Percentiles rank a stretch among this genome's conserved stretches.
Conservation (phyloP, 2,797 vertebrate species). For the Jordanella pulchra region DNA sequence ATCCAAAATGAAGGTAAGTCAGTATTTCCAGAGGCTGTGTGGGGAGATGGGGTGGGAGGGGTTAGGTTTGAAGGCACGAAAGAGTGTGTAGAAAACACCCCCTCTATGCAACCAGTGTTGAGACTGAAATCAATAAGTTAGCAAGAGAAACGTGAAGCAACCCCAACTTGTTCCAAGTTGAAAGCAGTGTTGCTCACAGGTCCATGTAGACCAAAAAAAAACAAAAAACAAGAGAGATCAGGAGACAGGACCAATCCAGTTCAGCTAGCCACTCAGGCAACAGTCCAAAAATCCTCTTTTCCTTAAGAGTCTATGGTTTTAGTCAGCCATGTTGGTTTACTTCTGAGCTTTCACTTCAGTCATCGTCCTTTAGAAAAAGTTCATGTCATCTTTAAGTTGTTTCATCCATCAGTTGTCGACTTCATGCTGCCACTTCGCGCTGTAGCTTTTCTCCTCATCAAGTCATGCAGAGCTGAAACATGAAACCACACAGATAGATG, state of each 20-base stretch:
- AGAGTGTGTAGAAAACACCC: constrained; percentile 52
- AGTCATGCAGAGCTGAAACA: constrained; percentile 53
- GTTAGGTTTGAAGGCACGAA: constrained; percentile 59
- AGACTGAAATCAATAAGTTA: constrained; percentile 86
- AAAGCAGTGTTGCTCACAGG: constrained; percentile 75
- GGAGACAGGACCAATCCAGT: constrained; percentile 49
- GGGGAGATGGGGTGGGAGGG: constrained; percentile 36
- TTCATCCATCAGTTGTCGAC: constrained; percentile 64
- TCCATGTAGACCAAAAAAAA: constrained; percentile 59
- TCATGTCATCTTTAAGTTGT: constrained; percentile 69
- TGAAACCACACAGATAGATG: constrained; percentile 15
- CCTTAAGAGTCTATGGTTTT: constrained; percentile 61
- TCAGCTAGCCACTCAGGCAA: constrained; percentile 54
- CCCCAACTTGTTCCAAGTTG: constrained; percentile 69
- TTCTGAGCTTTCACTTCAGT: constrained; percentile 61
- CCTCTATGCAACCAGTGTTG: constrained; percentile 81
- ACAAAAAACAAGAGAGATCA: constrained; percentile 28
- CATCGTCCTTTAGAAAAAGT: constrained; percentile 66
- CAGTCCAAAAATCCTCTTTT: constrained; percentile 58
- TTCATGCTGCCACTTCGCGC: constrained; percentile 72
- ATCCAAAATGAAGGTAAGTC: constrained; percentile 48
- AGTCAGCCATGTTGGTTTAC: constrained; percentile 63
- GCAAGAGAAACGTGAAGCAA: constrained; percentile 70
- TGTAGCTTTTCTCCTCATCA: constrained; percentile 64
- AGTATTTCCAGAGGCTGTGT: constrained; percentile 59